phyloP scores from a whole-genome alignment of 2,113 vertebrate genomes.

The Thinocorus orbignyianus region DNA sequence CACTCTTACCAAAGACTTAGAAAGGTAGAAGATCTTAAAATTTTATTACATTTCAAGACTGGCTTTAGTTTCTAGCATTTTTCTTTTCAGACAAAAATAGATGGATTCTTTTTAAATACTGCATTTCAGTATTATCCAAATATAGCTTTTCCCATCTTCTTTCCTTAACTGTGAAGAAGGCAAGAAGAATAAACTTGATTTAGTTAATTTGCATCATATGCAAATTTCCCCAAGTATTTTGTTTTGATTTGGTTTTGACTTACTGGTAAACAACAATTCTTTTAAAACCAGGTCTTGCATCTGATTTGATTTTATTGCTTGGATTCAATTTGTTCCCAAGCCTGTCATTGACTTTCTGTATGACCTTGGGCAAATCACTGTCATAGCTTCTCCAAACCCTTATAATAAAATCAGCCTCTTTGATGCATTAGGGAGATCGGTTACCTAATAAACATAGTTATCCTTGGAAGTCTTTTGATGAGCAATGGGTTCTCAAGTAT shows the following conservation, averaged over 20 bases:
- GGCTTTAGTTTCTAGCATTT: not conserved
- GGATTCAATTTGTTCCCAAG: constrained; percentile 12
- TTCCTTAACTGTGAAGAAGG: not conserved
- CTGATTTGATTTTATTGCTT: constrained; percentile 27
- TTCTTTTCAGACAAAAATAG: not conserved
- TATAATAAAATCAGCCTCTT: constrained; percentile 36
- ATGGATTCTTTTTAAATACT: not conserved
- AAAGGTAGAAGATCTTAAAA: not conserved
- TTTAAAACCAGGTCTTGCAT: not conserved
- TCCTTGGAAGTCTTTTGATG: constrained; percentile 33
- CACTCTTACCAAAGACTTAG: not conserved
- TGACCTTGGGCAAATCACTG: constrained; percentile 56
- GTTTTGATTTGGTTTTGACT: constrained; percentile 3
- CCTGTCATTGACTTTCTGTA: not conserved
- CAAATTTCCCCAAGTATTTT: not conserved
- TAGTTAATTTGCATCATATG: not conserved
- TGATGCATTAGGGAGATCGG: constrained; percentile 32
- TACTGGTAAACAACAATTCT: constrained; percentile 1
- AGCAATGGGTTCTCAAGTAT: constrained; percentile 8
- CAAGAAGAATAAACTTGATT: not conserved
- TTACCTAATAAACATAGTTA: constrained; percentile 50
- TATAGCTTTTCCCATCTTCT: not conserved
- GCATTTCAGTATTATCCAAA: constrained; percentile 17
- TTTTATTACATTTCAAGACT: not conserved
- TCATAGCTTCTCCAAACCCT: constrained; percentile 18